Evolutionary conservation across 2,888 invertebrate genomes (phyloP).

Genomic region (Apantesis nais): DNA sequence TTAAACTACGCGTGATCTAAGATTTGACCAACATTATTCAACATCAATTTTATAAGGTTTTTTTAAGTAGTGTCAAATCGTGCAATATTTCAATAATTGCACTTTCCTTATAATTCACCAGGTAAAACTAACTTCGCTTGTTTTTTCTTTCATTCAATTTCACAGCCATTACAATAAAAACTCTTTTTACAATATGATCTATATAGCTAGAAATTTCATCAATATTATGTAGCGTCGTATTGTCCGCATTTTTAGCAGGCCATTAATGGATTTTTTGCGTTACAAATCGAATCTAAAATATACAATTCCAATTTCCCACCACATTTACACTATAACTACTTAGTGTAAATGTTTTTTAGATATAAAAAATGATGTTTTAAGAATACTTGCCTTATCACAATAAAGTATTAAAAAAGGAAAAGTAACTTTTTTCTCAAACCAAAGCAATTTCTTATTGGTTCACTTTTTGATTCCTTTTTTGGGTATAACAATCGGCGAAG

Average conservation of each 20-base stretch:
- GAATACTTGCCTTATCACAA: conserved; percentile 58
- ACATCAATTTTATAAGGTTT: neutral
- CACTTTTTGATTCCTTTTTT: conserved; percentile 82
- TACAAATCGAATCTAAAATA: conserved; percentile 54
- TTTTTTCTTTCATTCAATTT: conserved; percentile 39
- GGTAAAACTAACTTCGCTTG: conserved; percentile 26
- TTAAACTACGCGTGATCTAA: neutral
- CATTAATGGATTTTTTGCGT: conserved; percentile 57
- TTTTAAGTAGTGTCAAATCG: neutral
- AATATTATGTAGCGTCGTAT: conserved; percentile 22
- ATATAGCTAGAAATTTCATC: conserved; percentile 32
- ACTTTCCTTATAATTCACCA: conserved; percentile 2
- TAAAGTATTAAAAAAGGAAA: conserved; percentile 51
- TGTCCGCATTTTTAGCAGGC: conserved; percentile 38
- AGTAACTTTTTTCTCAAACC: conserved; percentile 64
- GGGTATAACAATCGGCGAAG: conserved; percentile 78
- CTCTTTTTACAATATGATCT: conserved; percentile 37
- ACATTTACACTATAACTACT: conserved; percentile 60
- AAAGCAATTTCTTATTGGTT: conserved; percentile 72
- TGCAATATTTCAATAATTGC: conserved; percentile 5
- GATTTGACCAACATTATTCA: neutral
- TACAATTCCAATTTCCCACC: conserved; percentile 66
- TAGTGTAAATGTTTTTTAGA: conserved; percentile 66
- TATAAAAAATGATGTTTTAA: conserved; percentile 59
- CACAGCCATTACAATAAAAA: conserved; percentile 27